These are phyloP conservation scores for Molothrus aeneus DNA, from an alignment of 2,797 vertebrate genomes.

Conservation along the genomic window DNA sequence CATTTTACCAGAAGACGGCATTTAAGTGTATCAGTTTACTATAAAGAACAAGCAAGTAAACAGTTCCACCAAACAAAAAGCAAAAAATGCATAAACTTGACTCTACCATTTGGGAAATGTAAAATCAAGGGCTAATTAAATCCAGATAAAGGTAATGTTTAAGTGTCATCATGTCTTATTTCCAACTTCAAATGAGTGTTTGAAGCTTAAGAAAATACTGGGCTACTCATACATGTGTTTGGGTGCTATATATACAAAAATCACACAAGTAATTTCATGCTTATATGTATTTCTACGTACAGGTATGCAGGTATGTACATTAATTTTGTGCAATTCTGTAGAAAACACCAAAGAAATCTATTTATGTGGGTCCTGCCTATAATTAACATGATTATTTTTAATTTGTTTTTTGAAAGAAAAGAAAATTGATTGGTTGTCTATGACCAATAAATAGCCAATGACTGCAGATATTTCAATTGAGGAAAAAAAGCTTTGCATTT, in stretches of 20 bases:
- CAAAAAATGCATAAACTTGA: not conserved
- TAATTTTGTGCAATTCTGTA: not conserved
- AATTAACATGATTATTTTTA: not conserved
- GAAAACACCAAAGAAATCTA: not conserved
- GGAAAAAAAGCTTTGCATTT: conserved; percentile 61
- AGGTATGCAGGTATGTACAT: not conserved
- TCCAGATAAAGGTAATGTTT: conserved; percentile 9
- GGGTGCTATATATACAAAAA: not conserved
- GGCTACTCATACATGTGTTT: not conserved
- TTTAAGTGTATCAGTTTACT: not conserved
- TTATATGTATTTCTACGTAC: not conserved
- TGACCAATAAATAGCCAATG: conserved; percentile 57
- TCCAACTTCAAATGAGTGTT: conserved; percentile 20
- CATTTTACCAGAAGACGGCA: not conserved
- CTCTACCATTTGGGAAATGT: not conserved
- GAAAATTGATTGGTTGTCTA: conserved; percentile 55
- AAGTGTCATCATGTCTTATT: conserved; percentile 25
- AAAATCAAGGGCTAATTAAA: conserved; percentile 44
- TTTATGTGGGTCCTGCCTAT: not conserved
- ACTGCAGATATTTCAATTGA: conserved; percentile 54
- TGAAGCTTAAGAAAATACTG: not conserved
- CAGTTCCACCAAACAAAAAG: not conserved
- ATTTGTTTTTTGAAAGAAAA: not conserved
- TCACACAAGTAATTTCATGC: not conserved
- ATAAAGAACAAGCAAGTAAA: not conserved